Evolutionary conservation across 2,797 vertebrate genomes (phyloP).

Genomic region (Acestrorhynchus altus): DNA sequence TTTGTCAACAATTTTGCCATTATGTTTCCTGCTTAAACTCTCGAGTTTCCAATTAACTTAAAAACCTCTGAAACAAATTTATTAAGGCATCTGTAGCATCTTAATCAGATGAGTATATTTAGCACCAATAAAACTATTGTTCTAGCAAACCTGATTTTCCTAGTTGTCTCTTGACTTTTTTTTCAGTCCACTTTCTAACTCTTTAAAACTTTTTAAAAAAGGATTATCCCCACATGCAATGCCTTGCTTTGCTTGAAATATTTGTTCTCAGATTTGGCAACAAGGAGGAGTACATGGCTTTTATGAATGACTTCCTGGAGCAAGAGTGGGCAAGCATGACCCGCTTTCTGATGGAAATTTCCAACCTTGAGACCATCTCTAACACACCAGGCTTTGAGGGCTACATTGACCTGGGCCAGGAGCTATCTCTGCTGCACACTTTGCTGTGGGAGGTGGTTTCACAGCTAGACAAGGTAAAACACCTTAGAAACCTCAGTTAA

Average conservation of each 20-base stretch:
- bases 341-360: conserved; percentile 93
- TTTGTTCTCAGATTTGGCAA: conserved; percentile 84
- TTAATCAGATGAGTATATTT: no score
- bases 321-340: conserved; percentile 97
- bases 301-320: conserved; percentile 98
- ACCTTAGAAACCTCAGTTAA: no score
- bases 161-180: no score
- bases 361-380: conserved; percentile 90
- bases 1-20: no score
- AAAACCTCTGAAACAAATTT: no score
- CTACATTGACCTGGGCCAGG: conserved; percentile 93
- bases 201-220: no score
- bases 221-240: neutral
- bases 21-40: no score
- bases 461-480: conserved; percentile 92
- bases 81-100: no score
- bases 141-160: no score
- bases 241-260: neutral
- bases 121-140: no score
- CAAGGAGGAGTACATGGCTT: conserved; percentile 98
- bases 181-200: neutral
- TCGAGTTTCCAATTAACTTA: no score
- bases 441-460: conserved; percentile 95
- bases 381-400: conserved; percentile 93
- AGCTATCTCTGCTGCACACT: conserved; percentile 92